Evolutionary conservation across 2,888 invertebrate species (phyloP).

Genomic region (Nebria salina): DNA sequence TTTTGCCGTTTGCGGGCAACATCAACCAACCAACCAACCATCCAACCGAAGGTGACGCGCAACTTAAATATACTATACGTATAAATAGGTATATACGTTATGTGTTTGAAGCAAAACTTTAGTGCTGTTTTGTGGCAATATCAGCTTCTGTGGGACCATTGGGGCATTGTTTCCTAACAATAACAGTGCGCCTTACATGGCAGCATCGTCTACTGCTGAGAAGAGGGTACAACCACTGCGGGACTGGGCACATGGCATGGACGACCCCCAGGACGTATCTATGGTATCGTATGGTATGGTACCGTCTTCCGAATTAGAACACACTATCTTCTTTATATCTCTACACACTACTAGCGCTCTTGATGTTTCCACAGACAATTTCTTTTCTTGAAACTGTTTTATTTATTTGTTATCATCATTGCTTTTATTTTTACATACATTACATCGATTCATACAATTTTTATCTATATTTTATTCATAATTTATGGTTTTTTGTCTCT

Average conservation of each 20-base stretch:
- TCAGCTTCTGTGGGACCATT: constrained; percentile 60
- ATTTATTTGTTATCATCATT: background rate
- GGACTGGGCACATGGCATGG: constrained; percentile 18
- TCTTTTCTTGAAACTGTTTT: constrained; percentile 1
- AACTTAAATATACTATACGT: constrained; percentile 45
- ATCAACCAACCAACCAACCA: constrained; percentile 8
- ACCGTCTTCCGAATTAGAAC: constrained; percentile 21
- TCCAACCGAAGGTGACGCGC: constrained; percentile 12
- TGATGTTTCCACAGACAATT: background rate
- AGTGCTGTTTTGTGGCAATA: constrained; percentile 61
- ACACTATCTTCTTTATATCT: constrained; percentile 6
- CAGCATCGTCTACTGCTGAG: constrained; percentile 46
- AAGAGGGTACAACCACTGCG: constrained; percentile 47
- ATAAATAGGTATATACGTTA: constrained; percentile 58
- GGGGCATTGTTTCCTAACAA: constrained; percentile 60
- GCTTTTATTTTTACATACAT: background rate
- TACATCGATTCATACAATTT: background rate
- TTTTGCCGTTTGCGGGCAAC: background rate
- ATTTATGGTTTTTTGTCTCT: too few species aligned
- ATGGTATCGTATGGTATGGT: background rate
- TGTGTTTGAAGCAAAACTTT: constrained; percentile 60
- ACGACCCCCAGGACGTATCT: constrained; percentile 20
- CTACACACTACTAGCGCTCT: background rate
- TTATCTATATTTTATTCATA: background rate
- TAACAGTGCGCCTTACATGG: constrained; percentile 58